Base-by-base conservation (phyloP, 2,888 invertebrate species). In the Cremastobaeus sp. region DNA sequence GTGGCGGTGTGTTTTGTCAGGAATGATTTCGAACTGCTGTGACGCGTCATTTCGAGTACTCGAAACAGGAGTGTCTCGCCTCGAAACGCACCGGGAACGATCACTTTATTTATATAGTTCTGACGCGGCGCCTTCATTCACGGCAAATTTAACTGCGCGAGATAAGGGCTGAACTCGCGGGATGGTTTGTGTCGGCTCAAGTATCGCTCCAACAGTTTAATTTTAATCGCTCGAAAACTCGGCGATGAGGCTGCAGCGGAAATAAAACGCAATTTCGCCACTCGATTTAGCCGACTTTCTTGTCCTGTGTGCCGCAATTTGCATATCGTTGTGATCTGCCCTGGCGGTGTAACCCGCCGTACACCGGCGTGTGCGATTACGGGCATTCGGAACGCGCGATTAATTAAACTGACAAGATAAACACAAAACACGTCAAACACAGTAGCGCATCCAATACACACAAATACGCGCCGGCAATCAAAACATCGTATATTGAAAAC, bases 81-180 rank as follows among this genome's bases (percentile, higher is more conserved):
- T 28, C 3, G 8, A 60, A 20, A 37, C 39, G 15, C 9, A 30
- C 11, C 34, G 34, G n/a, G 14, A 41, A 17, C 54, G 45, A 64
- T 64, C 35, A 5, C 52, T 54, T 65, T 65, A 65, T 65, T 65
- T 65, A 65, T 65, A 52, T 21, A 64, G 62, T 62, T 62, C 37
- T 50, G 60, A 62, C 48, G 48, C 5, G 8, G 17, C 3, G 60
- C 20, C 28, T 60, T 47, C 48, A 48, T 60, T 60, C 21, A 28
- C 35, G 28, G 62, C 50, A 39, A 20, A 50, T 50, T 62, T 50
- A 62, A 60, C 48, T 4, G 48, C 37, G n/a, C 6, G 30, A 11
- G 21, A 59, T 50, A 50, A 50, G 50, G 21, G 30, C 1, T 21
- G 41, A 32, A 41, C 32, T 45, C 12, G 21, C 47, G 60, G 37